phyloP scores from a whole-genome alignment of 2,888 invertebrate species.

The Orchesella flavescens region DNA sequence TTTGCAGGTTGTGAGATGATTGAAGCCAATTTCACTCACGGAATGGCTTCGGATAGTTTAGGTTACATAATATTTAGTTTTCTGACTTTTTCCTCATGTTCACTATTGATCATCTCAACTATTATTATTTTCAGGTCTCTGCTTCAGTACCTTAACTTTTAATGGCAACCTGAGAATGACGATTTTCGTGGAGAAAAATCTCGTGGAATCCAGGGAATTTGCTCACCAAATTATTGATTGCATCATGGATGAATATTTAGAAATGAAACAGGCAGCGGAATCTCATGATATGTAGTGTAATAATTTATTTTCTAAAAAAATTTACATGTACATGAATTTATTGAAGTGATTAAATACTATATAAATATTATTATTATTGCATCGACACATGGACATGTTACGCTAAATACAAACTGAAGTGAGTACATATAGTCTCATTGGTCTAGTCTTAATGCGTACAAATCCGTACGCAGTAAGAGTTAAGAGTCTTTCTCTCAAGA shows the following conservation, averaged over 20 bases:
- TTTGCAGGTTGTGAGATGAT: conserved; percentile 20
- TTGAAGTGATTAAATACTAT: too few species aligned
- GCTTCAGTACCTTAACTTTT: conserved; percentile 37
- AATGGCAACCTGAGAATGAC: conserved; percentile 32
- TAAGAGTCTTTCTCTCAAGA: not conserved
- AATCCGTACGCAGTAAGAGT: not conserved
- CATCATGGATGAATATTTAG: conserved; percentile 37
- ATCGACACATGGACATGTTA: too few species aligned
- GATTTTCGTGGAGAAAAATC: conserved; percentile 31
- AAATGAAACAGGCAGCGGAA: conserved; percentile 5
- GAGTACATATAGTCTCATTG: too few species aligned
- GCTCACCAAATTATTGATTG: conserved; percentile 28
- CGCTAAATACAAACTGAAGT: too few species aligned
- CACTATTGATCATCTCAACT: not conserved
- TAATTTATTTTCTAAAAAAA: too few species aligned
- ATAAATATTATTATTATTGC: too few species aligned
- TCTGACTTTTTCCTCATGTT: not conserved
- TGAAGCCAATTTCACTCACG: conserved; percentile 29
- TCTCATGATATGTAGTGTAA: not conserved
- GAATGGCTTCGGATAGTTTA: conserved; percentile 43
- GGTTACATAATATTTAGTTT: conserved; percentile 4
- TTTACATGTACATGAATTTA: too few species aligned
- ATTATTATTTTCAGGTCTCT: conserved; percentile 14
- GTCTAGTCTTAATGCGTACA: too few species aligned
- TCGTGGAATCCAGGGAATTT: conserved; percentile 7